Evolutionary conservation across 1,140 invertebrate genomes (phyloP), one percentile per base, ranked within the genome.

Genomic region (Pararge aegeria): DNA sequence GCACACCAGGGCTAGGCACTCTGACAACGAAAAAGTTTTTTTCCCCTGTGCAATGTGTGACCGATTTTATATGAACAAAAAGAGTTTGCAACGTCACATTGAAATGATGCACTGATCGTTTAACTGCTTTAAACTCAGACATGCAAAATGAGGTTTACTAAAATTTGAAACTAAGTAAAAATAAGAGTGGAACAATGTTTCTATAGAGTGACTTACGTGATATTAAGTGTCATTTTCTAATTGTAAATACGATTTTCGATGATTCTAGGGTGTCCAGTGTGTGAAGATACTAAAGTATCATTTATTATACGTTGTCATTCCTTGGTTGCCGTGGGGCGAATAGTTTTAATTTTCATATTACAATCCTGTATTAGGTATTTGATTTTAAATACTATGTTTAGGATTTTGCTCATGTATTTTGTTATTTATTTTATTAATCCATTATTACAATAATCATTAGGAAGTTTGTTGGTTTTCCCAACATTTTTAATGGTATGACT

Each of bases 1-100:
- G 12, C 93, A 93, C 70, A 92, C 91, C 16, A 80, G 91, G 0
- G 84, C 90, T 2, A 83, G 91, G 44, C 92, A 93, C 70, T 48
- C 85, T 0, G 87, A 90, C 64, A 85, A 80, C 61, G 87, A 90
- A 6, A 90, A 90, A 53, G 80, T 83, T 13, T 90, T 86, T 50
- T 90, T 90, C 74, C 89, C 89, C 0, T 91, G 90, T 65, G 85
- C 83, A 40, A 90, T 90, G 85, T 91, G 90, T 42, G 87, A 91
- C 60, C 73, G 89, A 2, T 90, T 88, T 61, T 91, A 89, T 58
- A 86, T 85, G 80, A 91, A 91, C 65, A 90, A 90, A 68, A 90
- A 90, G 70, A 90, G 88, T 68, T 76, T 91, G 49, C 90, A 91
- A 60, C 74, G 88, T 27, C 90, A 91, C 69, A 87, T 91, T 27